Evolutionary conservation across 2,113 vertebrate species (phyloP).

Genomic region (Archilochus colubris): DNA sequence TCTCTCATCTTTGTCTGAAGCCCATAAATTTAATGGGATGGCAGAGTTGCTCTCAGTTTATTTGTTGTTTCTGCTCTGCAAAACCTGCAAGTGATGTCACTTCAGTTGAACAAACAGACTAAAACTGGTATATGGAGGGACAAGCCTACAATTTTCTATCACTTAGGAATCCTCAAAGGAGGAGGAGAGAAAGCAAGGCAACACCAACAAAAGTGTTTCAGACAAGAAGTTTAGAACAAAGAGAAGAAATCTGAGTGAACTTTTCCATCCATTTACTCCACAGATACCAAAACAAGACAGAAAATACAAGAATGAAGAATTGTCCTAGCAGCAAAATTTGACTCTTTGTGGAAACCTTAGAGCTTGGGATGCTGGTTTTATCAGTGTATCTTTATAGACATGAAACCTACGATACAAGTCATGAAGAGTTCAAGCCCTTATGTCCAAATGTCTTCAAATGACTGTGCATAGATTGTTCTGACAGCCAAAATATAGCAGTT

Average conservation of each 20-base stretch:
- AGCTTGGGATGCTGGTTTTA: neutral
- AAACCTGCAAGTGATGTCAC: neutral
- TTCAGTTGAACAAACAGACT: neutral
- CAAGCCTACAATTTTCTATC: neutral
- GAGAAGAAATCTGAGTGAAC: neutral
- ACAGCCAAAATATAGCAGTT: neutral
- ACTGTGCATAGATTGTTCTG: neutral
- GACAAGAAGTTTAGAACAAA: neutral
- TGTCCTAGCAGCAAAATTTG: neutral
- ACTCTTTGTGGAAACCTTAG: neutral
- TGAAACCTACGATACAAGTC: neutral
- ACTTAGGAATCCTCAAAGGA: neutral
- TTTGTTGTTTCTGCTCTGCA: neutral
- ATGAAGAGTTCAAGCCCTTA: neutral
- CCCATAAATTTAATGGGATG: neutral
- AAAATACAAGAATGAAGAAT: neutral
- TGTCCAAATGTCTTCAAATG: neutral
- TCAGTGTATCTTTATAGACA: neutral
- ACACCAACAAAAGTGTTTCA: neutral
- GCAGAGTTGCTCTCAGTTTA: neutral
- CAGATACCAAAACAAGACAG: neutral
- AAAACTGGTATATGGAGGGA: neutral
- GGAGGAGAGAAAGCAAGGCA: neutral
- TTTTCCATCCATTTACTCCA: accelerated
- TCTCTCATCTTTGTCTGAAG: neutral